Base-by-base conservation (phyloP, 2,888 invertebrate species). In the Bellardia pandia region DNA sequence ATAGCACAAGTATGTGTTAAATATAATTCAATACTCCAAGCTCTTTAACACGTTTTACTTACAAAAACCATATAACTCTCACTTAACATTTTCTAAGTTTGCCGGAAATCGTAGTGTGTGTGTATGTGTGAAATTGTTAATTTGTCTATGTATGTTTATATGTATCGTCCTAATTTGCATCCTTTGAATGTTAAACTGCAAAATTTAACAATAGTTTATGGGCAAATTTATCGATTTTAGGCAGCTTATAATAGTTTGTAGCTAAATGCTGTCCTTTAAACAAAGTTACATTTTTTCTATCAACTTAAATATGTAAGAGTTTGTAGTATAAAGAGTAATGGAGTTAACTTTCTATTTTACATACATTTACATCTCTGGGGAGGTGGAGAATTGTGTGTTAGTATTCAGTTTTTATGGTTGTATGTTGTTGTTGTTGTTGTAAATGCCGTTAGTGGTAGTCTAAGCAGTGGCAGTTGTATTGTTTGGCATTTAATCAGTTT, bases 401-500 rank as follows among this genome's bases (percentile, higher is more conserved):
- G 53, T 56, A 48, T 81, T 69, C 40, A 68, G 45, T 66, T 62
- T 56, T 33, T 23, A 23, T n/a, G n/a, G n/a, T n/a, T n/a, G n/a
- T n/a, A n/a, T n/a, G 45, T 53, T 40, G 7, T 56, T 45, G 42
- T 72, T 64, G 45, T 45, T 72, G 80, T 40, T 72, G 71, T 2
- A 37, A 75, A 45, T 69, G 42, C 9, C 9, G 7, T 11, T 33
- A 30, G 40, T 60, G 48, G 79, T 16, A 16, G 16, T 66, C 13
- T 3, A 2, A 33, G 72, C 42, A 56, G 23, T 64, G 53, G 16
- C 64, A 64, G 40, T 53, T 85, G 68, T 82, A 37, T 80, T 80
- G 85, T 85, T 84, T 82, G 85, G 81, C 85, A 85, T 87, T 87
- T 87, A 87, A 87, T 87, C 87, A 87, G 78, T 85, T 87, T 78